phyloP scores from a whole-genome alignment of 92 coral and sea anemone genomes.

The Porites divaricata region DNA sequence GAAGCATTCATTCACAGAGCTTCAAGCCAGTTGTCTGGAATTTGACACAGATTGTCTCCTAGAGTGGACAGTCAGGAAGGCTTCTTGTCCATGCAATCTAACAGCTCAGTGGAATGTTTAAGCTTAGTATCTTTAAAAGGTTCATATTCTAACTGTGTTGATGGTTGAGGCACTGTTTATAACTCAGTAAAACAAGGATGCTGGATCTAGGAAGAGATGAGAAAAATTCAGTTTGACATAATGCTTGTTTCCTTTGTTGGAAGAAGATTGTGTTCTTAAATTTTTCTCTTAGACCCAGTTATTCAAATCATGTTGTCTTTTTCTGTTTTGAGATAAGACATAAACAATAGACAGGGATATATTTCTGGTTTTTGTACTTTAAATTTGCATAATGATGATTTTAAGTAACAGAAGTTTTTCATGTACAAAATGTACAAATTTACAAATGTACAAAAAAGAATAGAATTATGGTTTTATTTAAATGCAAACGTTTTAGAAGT shows the following conservation, averaged over 20 bases:
- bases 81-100: neutral
- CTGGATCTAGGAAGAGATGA: neutral
- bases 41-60: neutral
- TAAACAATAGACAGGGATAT: neutral
- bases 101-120: neutral
- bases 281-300: neutral
- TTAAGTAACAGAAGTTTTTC: neutral
- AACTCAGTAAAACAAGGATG: neutral
- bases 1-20: neutral
- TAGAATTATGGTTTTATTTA: too few relatives aligned
- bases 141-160: neutral
- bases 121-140: neutral
- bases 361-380: neutral
- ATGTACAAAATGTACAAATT: too few relatives aligned
- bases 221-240: neutral
- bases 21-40: neutral
- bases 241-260: conserved; percentile 17
- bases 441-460: too few relatives aligned
- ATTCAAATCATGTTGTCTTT: neutral
- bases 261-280: neutral
- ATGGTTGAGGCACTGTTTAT: neutral
- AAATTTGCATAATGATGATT: neutral
- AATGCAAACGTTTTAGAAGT: too few relatives aligned
- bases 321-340: conserved; percentile 2
- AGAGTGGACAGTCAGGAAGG: neutral